Conservation (phyloP, 2,113 vertebrate species). For the Kryptolebias marmoratus region DNA sequence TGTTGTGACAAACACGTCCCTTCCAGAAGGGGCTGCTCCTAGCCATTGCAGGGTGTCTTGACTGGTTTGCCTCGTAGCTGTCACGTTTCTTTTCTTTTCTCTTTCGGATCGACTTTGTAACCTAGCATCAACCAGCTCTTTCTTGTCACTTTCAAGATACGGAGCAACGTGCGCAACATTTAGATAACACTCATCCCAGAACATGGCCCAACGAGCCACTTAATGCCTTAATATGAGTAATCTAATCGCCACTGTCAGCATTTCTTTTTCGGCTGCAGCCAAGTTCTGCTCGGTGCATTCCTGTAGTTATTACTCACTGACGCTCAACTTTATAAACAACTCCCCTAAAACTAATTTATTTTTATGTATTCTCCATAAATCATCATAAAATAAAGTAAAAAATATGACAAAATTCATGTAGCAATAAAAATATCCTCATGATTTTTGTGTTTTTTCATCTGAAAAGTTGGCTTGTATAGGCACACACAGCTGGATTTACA, state of each 20-base stretch:
- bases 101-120: background rate
- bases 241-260: background rate
- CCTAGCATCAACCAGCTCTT: background rate
- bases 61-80: slow-evolving; percentile 1
- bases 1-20: background rate
- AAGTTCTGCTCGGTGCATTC: background rate
- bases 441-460: background rate
- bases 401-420: background rate
- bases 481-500: background rate
- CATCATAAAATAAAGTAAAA: background rate
- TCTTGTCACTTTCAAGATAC: slow-evolving; percentile 1
- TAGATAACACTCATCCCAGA: too few species aligned
- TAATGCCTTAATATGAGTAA: slow-evolving; percentile 10
- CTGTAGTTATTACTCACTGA: background rate
- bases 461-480: background rate
- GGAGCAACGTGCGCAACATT: background rate
- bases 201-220: background rate
- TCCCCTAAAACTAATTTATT: background rate
- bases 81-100: background rate
- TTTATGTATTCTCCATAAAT: background rate
- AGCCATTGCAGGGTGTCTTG: background rate
- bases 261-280: background rate
- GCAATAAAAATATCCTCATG: background rate
- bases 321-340: background rate
- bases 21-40: background rate